phyloP scores from a whole-genome alignment of 2,113 vertebrate genomes.

The Phyllopteryx taeniolatus region DNA sequence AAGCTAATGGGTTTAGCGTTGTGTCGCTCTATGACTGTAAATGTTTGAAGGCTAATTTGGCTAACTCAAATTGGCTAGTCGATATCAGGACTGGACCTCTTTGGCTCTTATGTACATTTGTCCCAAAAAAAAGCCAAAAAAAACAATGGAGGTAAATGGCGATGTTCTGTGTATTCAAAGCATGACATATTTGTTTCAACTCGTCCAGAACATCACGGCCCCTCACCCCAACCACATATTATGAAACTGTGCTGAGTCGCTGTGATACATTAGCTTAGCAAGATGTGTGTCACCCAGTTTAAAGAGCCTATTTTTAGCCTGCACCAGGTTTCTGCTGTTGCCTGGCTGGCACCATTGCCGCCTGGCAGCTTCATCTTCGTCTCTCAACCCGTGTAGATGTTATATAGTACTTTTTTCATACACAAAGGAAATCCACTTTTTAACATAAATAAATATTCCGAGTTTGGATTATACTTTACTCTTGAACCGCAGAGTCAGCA shows the following conservation, averaged over 20 bases:
- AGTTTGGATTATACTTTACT: no score
- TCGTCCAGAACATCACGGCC: neutral
- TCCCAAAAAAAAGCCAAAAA: neutral
- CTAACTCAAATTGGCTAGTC: constrained; percentile 42
- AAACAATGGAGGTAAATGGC: neutral
- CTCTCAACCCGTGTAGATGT: constrained; percentile 14
- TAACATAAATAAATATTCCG: neutral
- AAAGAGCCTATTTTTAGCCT: constrained; percentile 70
- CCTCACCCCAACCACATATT: constrained; percentile 19
- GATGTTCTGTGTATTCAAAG: neutral
- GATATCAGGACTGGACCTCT: constrained; percentile 16
- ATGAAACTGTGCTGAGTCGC: constrained; percentile 46
- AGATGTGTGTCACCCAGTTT: constrained; percentile 68
- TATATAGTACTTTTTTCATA: neutral
- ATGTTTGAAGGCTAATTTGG: constrained; percentile 46
- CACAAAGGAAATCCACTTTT: neutral
- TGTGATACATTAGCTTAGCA: constrained; percentile 54
- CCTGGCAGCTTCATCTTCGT: constrained; percentile 20
- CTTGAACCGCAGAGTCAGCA: constrained; percentile 11
- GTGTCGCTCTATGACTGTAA: neutral
- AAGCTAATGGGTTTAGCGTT: no score
- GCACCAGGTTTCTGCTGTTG: constrained; percentile 29
- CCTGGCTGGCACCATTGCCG: constrained; percentile 29
- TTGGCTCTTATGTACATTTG: neutral
- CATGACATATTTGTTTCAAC: neutral